These are phyloP conservation scores for Drosophila diplacantha DNA, from an alignment of 2,888 invertebrate genomes.

Conservation along the genomic window DNA sequence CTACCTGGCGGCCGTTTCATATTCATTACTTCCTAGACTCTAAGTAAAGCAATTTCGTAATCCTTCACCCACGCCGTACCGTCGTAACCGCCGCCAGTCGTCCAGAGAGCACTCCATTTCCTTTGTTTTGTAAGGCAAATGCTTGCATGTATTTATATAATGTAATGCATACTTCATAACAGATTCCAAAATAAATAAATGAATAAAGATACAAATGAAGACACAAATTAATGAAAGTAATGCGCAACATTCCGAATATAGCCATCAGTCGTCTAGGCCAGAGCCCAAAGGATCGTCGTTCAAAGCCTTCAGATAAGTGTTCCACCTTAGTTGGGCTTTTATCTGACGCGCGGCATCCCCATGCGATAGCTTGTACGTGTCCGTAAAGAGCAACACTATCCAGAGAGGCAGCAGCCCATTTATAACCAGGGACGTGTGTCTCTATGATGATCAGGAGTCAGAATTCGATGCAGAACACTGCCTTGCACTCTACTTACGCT, in stretches of 20 bases:
- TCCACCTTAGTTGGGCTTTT: slow-evolving; percentile 62
- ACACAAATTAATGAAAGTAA: background rate
- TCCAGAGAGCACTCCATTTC: slow-evolving; percentile 44
- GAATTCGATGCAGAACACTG: background rate
- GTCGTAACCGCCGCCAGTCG: slow-evolving; percentile 10
- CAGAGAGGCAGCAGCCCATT: slow-evolving; percentile 74
- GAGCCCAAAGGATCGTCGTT: slow-evolving; percentile 47
- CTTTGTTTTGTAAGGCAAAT: slow-evolving; percentile 30
- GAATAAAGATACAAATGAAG: slow-evolving; percentile 22
- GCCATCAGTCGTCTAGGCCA: slow-evolving; percentile 31
- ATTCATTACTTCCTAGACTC: slow-evolving; percentile 51
- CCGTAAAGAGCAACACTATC: slow-evolving; percentile 72
- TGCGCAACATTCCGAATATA: background rate
- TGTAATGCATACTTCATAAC: slow-evolving; percentile 23
- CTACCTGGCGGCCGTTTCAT: slow-evolving; percentile 53
- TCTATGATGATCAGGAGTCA: slow-evolving; percentile 44
- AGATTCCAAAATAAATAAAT: slow-evolving; percentile 18
- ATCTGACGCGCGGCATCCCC: slow-evolving; percentile 66
- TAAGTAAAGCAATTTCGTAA: slow-evolving; percentile 57
- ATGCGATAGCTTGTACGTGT: slow-evolving; percentile 49
- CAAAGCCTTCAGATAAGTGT: slow-evolving; percentile 52
- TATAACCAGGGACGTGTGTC: slow-evolving; percentile 58
- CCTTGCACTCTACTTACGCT: slow-evolving; percentile 38
- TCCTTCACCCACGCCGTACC: slow-evolving; percentile 8
- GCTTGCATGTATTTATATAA: slow-evolving; percentile 22